Percentiles rank a stretch among this genome's conserved stretches.
These are phyloP conservation scores for Junonia oenone DNA, from an alignment of 2,888 invertebrate species.

Conservation along the genomic window DNA sequence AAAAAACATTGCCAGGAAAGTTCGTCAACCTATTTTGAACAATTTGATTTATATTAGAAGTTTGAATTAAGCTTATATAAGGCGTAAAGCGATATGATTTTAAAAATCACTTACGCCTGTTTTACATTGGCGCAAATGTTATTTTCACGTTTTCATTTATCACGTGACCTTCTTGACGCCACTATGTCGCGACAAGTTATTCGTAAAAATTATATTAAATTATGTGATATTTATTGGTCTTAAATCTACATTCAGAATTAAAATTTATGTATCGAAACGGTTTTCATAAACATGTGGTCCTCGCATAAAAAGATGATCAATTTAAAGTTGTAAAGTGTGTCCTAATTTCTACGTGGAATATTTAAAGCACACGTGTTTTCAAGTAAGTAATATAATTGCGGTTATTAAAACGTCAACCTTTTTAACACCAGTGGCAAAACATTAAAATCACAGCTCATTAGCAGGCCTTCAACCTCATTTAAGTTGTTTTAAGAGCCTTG, in stretches of 20 bases:
- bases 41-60: too few relatives aligned
- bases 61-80: too few relatives aligned
- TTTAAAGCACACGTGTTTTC: constrained; percentile 11
- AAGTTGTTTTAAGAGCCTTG: constrained; percentile 15
- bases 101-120: constrained; percentile 6
- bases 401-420: constrained; percentile 24
- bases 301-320: neutral
- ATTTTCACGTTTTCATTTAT: too few relatives aligned
- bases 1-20: constrained; percentile 10
- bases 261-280: neutral
- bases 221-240: neutral
- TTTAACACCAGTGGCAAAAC: constrained; percentile 26
- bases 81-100: too few relatives aligned
- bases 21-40: too few relatives aligned
- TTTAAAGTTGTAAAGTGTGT: neutral
- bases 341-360: neutral
- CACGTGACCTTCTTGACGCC: constrained; percentile 16
- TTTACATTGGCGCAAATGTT: neutral
- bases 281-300: neutral
- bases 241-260: neutral
- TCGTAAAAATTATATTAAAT: constrained; percentile 20
- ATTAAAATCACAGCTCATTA: constrained; percentile 22
- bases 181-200: constrained; percentile 19
- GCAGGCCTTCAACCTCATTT: constrained; percentile 19
- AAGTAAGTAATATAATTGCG: constrained; percentile 20